A percentile compares a stretch with the other conserved stretches of the same genome.
Conservation (phyloP, 2,113 vertebrate genomes). For the Trichechus manatus region DNA sequence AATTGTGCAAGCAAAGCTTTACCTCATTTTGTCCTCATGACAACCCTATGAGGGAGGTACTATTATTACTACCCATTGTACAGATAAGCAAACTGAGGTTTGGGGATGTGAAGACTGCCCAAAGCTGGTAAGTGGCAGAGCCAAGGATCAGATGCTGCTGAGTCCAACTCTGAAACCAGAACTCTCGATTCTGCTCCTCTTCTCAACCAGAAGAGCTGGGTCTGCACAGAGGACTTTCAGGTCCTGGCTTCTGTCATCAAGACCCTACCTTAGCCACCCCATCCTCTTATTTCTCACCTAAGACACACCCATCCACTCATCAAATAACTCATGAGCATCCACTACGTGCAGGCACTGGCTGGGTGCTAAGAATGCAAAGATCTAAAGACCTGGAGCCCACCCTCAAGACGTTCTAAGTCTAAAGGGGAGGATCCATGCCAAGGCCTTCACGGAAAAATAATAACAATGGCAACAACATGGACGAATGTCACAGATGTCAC, state of each 20-base stretch:
- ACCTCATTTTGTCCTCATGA: not conserved
- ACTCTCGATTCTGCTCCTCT: not conserved
- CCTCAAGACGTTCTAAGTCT: not conserved
- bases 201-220: no score
- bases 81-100: not conserved
- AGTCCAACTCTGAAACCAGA: not conserved
- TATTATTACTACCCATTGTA: not conserved
- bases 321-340: not conserved
- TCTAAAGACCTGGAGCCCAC: not conserved
- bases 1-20: accelerated
- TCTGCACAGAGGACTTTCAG: accelerated
- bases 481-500: not conserved
- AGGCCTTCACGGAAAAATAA: not conserved
- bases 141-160: not conserved
- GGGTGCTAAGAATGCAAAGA: not conserved
- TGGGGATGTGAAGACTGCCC: not conserved
- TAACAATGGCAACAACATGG: not conserved
- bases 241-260: not conserved
- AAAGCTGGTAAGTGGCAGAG: not conserved
- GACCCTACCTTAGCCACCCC: not conserved
- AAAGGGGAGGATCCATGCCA: no score
- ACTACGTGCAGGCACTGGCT: accelerated
- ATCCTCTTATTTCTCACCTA: not conserved
- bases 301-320: not conserved
- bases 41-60: not conserved